Evolutionary conservation across 2,113 vertebrate species (phyloP).

Genomic region (Arvicanthis niloticus): DNA sequence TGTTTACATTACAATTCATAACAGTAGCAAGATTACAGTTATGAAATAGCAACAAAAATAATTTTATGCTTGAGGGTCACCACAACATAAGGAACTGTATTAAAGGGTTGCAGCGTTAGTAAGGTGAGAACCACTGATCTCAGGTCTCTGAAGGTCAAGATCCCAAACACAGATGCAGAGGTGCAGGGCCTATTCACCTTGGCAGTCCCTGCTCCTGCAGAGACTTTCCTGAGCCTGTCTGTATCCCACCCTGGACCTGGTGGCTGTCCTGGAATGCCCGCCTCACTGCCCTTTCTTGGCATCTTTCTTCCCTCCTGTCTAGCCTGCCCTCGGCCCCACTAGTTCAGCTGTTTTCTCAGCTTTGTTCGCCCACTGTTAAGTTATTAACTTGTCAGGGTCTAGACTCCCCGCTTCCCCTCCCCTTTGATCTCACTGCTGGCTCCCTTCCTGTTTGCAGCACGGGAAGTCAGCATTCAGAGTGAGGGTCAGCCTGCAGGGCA

Average conservation of each 20-base stretch:
- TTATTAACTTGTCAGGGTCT: constrained; percentile 78
- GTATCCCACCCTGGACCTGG: background rate
- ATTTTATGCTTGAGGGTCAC: background rate
- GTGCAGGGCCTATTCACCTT: rapidly evolving
- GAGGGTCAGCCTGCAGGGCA: background rate
- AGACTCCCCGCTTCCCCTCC: constrained; percentile 70
- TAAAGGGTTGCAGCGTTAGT: background rate
- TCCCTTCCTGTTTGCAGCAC: constrained; percentile 44
- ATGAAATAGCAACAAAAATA: background rate
- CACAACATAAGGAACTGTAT: background rate
- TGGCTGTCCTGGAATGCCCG: background rate
- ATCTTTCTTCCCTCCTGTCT: background rate
- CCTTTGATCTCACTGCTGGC: constrained; percentile 57
- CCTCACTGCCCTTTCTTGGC: background rate
- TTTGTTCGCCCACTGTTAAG: constrained; percentile 70
- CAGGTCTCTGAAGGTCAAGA: background rate
- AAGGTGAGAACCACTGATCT: background rate
- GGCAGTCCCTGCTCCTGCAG: background rate
- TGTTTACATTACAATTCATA: background rate
- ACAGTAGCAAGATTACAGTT: background rate
- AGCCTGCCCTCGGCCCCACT: background rate
- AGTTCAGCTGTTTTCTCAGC: constrained; percentile 66
- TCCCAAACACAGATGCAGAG: background rate
- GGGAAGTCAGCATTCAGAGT: background rate
- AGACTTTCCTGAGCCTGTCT: background rate